Percentiles rank a stretch among this genome's conserved stretches.
Evolutionary conservation across 2,888 invertebrate genomes (phyloP).

Genomic region (Platycheirus rosarum): DNA sequence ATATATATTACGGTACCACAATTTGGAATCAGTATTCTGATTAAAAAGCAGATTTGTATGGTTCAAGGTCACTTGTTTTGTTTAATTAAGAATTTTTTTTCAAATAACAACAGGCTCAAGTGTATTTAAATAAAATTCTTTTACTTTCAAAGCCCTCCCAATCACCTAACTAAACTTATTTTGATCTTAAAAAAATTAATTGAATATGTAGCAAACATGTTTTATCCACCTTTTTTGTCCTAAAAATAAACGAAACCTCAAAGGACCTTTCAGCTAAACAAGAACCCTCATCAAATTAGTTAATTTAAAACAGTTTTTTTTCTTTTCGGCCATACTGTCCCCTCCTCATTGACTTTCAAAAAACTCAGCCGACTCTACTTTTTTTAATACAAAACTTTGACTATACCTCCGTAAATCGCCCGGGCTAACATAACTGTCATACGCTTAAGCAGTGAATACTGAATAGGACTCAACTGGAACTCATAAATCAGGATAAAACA

Average conservation of each 20-base stretch:
- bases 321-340: neutral
- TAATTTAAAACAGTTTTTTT: conserved; percentile 24
- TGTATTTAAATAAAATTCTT: too few species aligned
- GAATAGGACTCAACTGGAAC: conserved; percentile 63
- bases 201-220: too few species aligned
- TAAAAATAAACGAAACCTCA: conserved; percentile 5
- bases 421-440: conserved; percentile 63
- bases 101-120: too few species aligned
- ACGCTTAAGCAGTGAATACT: conserved; percentile 62
- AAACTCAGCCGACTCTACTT: neutral
- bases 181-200: too few species aligned
- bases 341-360: too few species aligned
- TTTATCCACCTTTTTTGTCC: neutral
- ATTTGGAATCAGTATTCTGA: too few species aligned
- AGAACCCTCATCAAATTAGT: conserved; percentile 28
- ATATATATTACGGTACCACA: too few species aligned
- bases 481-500: conserved; percentile 75
- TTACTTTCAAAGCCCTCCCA: too few species aligned
- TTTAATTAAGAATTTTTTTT: too few species aligned
- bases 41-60: too few species aligned
- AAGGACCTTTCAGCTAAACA: conserved; percentile 3
- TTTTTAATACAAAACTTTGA: conserved; percentile 15
- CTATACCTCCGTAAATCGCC: conserved; percentile 64
- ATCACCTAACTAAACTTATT: too few species aligned
- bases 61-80: too few species aligned